Conservation (phyloP, 2,888 invertebrate species). For the Serrognathus titanus region DNA sequence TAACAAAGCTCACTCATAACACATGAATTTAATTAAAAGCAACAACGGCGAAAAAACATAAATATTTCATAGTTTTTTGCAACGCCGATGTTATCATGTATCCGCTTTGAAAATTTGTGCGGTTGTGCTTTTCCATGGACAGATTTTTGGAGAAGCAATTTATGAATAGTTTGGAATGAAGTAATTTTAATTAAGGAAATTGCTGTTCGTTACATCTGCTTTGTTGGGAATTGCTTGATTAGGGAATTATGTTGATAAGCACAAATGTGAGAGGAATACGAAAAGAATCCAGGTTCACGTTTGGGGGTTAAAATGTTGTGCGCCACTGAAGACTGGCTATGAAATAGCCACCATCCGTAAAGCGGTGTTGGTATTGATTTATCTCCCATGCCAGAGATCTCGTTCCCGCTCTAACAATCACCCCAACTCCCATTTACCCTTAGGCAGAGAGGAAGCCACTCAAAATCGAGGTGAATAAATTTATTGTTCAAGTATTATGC, state of each 20-base stretch:
- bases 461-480: constrained; percentile 40
- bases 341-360: constrained; percentile 35
- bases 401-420: constrained; percentile 29
- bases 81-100: too few species aligned
- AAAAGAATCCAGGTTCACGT: neutral
- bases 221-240: neutral
- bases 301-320: constrained; percentile 6
- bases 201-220: too few species aligned
- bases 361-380: constrained; percentile 41
- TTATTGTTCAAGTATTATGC: constrained; percentile 37
- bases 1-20: too few species aligned
- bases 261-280: neutral
- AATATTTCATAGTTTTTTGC: too few species aligned
- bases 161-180: too few species aligned
- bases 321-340: constrained; percentile 20
- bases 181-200: too few species aligned
- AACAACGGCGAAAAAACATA: too few species aligned
- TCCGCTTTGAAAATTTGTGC: too few species aligned
- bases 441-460: constrained; percentile 35
- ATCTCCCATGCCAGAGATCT: constrained; percentile 35
- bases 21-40: too few species aligned
- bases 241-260: neutral
- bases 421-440: constrained; percentile 30
- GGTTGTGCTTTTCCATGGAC: too few species aligned
- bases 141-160: too few species aligned